Conservation (phyloP, 1,140 invertebrate genomes). For the Neuroterus valhalla region DNA sequence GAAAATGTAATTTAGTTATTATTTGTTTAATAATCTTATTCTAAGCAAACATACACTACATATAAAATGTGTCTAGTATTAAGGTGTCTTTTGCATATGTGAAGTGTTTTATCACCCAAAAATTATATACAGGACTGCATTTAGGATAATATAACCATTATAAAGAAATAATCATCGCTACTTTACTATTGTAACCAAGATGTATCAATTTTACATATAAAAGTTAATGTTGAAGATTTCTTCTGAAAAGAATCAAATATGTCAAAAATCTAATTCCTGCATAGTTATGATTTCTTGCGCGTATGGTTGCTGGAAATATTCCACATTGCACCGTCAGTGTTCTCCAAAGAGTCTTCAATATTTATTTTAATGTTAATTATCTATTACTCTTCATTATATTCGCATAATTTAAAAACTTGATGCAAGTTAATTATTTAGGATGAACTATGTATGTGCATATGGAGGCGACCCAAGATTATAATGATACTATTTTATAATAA, state of each 20-base stretch:
- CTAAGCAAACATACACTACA: too few species aligned
- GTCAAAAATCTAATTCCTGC: too few species aligned
- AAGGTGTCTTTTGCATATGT: neutral
- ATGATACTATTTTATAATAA: neutral
- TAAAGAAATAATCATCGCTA: too few species aligned
- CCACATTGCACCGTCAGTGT: neutral
- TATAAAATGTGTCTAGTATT: too few species aligned
- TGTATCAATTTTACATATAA: neutral
- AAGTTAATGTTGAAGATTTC: neutral
- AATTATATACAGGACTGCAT: conserved; percentile 21
- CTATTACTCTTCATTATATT: neutral
- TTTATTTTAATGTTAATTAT: neutral
- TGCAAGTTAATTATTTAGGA: neutral
- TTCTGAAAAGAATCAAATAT: neutral
- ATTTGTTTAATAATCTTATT: neutral
- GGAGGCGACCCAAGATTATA: neutral
- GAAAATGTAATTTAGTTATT: neutral
- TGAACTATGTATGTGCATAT: neutral
- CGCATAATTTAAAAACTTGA: too few species aligned
- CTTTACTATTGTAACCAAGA: too few species aligned
- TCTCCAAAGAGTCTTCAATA: conserved; percentile 5
- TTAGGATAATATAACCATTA: conserved; percentile 1
- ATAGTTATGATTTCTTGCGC: neutral
- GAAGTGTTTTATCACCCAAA: conserved; percentile 1
- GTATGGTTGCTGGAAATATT: neutral